phyloP scores from a whole-genome alignment of 2,113 vertebrate species.

The Rhabdomys dilectus region DNA sequence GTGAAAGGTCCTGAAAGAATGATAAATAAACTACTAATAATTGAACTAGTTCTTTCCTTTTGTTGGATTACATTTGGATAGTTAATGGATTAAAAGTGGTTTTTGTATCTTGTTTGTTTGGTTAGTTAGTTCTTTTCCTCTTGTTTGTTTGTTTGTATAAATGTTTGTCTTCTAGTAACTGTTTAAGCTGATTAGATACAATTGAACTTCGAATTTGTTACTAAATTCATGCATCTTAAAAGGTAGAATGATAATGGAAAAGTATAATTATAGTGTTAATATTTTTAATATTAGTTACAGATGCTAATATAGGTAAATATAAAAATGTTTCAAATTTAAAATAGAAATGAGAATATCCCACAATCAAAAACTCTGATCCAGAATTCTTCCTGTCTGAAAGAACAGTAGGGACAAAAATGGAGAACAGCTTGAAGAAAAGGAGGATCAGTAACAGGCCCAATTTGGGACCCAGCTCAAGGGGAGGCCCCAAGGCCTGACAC shows the following conservation, averaged over 20 bases:
- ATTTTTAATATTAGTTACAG: not conserved
- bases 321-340: constrained; percentile 52
- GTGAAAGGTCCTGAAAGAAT: not conserved
- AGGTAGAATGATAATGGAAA: constrained; percentile 43
- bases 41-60: constrained; percentile 20
- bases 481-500: too few species aligned
- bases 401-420: too few species aligned
- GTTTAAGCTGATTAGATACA: constrained; percentile 41
- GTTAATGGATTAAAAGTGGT: not conserved
- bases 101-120: not conserved
- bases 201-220: constrained; percentile 67
- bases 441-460: too few species aligned
- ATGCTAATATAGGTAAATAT: constrained; percentile 59
- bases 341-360: not conserved
- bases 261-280: constrained; percentile 5
- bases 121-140: not conserved
- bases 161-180: constrained; percentile 21
- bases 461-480: too few species aligned
- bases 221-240: constrained; percentile 55
- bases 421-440: too few species aligned
- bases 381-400: too few species aligned
- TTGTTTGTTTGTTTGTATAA: not conserved
- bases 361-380: too few species aligned
- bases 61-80: not conserved
- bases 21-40: not conserved